These are phyloP conservation scores for Muschampia plurimacula DNA, from an alignment of 2,888 invertebrate species.

Conservation along the genomic window DNA sequence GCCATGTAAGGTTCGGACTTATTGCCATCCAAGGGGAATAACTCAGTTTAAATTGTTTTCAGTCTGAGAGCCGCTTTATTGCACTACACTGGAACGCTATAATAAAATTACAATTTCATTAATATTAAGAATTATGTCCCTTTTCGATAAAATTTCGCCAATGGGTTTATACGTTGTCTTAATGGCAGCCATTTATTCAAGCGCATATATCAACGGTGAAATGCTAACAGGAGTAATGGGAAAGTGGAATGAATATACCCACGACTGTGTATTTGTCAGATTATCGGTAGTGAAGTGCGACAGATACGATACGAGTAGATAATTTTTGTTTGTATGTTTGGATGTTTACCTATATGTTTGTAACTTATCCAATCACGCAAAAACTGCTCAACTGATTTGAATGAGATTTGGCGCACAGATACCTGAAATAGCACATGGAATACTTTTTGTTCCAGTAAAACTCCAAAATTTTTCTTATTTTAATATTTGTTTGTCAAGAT, in stretches of 20 bases:
- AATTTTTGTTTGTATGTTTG: too few species aligned
- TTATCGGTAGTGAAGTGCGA: background rate
- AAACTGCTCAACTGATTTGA: too few species aligned
- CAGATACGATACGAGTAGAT: background rate
- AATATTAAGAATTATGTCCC: constrained; percentile 63
- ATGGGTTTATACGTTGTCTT: constrained; percentile 59
- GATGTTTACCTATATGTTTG: background rate
- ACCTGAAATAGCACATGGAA: too few species aligned
- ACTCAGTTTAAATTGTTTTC: constrained; percentile 82
- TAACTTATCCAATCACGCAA: too few species aligned
- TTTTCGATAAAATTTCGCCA: constrained; percentile 57
- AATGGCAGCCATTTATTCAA: constrained; percentile 60
- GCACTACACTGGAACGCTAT: constrained; percentile 65
- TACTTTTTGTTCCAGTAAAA: too few species aligned
- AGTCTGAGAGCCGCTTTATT: constrained; percentile 70
- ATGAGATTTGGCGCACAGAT: too few species aligned
- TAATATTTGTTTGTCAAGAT: too few species aligned
- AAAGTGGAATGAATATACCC: constrained; percentile 33
- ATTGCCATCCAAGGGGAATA: constrained; percentile 76
- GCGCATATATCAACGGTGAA: constrained; percentile 58
- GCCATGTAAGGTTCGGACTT: constrained; percentile 81
- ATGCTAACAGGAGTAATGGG: constrained; percentile 46
- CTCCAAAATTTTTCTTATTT: too few species aligned
- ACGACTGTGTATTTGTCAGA: constrained; percentile 15
- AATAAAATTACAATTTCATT: constrained; percentile 68